These are phyloP conservation scores for Drosophila mettleri DNA, from an alignment of 2,888 invertebrate genomes.

Conservation along the genomic window DNA sequence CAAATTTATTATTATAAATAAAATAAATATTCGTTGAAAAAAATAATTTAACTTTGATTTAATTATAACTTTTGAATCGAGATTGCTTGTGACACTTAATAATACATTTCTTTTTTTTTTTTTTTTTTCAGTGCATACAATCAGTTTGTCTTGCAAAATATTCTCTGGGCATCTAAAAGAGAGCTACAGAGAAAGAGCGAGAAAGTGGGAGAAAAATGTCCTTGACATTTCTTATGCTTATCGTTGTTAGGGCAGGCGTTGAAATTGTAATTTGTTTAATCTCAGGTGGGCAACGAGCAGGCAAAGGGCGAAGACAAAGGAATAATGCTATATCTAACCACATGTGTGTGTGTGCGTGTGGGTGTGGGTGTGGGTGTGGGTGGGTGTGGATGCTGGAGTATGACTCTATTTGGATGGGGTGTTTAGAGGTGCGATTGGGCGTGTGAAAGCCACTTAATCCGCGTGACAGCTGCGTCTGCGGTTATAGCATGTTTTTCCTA, in stretches of 20 bases:
- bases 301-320: conserved; percentile 25
- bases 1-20: too few species aligned
- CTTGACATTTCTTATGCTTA: conserved; percentile 81
- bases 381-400: conserved; percentile 3
- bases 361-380: conserved; percentile 1
- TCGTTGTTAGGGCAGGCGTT: conserved; percentile 75
- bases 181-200: neutral
- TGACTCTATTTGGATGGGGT: conserved; percentile 32
- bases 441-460: conserved; percentile 55
- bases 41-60: too few species aligned
- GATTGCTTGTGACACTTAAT: too few species aligned
- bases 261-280: conserved; percentile 79
- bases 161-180: conserved; percentile 14
- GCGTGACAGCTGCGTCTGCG: conserved; percentile 39
- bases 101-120: too few species aligned
- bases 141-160: conserved; percentile 15
- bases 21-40: too few species aligned
- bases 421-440: neutral
- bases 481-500: conserved; percentile 49
- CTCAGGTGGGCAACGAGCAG: conserved; percentile 59
- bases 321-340: conserved; percentile 8
- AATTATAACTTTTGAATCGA: too few species aligned
- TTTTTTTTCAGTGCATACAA: conserved; percentile 29
- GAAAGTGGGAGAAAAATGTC: conserved; percentile 55
- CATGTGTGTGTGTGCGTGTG: conserved; percentile 1